Base-by-base conservation (phyloP, 2,888 invertebrate species). In the Oscheius sp. region DNA sequence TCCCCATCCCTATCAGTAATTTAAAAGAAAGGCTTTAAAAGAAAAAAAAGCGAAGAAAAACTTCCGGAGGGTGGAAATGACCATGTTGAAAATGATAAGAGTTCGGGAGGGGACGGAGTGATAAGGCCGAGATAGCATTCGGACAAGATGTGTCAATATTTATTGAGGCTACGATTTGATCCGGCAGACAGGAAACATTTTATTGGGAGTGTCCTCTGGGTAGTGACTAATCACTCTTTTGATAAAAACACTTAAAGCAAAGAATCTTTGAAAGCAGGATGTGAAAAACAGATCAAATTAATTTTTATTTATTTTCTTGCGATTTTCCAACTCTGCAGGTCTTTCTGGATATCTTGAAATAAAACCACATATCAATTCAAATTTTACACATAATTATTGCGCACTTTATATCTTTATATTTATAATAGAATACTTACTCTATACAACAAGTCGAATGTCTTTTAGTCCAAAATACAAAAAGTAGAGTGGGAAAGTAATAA, bases 61-160 rank as follows among this genome's bases (percentile, higher is more conserved):
- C 36, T 32, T 63, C 63, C 36, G 57, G 63, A 32, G 26, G 30
- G 32, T 12, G 45, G 54, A 44, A 22, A 17, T n/a, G 26, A 50
- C 36, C 61, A 49, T 33, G 65, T 66, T 57, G 59, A 65, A 66
- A 65, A 41, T 50, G 50, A 51, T 28, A 61, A 47, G 22, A 33
- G 32, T 38, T 36, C 56, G 64, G 20, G 26, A 5, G 47, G 33
- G 20, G 45, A 41, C 6, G n/a, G 33, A 45, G 49, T 51, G 61
- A 54, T 65, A 54, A 41, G 54, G 65, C 26, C 26, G 26, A 41
- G 59, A 59, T 59, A 59, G 59, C 28, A 28, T 30, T 22, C 26
- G 57, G 59, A 59, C 59, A 59, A 59, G 59, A 59, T 59, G 26
- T 59, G 59, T 41, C 41, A 59, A 59, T 59, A 59, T 59, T 59